Evolutionary conservation across 1,140 invertebrate genomes (phyloP).

Genomic region (Drosophila bifasciata): DNA sequence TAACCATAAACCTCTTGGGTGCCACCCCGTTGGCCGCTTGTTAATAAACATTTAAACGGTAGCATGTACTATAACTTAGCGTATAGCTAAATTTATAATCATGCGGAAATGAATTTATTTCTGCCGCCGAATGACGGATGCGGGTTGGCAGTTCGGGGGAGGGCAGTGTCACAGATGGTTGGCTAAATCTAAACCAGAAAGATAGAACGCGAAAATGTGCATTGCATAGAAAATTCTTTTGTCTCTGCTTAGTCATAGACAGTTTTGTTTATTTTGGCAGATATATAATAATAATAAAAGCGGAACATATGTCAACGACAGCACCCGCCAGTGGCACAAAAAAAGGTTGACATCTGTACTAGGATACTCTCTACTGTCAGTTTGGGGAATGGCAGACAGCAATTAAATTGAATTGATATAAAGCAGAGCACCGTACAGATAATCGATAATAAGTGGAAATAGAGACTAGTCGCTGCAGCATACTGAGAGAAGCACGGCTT

Average conservation of each 20-base stretch:
- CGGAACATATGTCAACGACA: conserved; percentile 44
- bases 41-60: conserved; percentile 71
- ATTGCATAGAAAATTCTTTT: conserved; percentile 31
- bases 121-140: too few relatives aligned
- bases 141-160: too few relatives aligned
- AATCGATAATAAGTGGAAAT: too few relatives aligned
- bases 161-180: conserved; percentile 38
- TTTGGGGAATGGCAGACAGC: conserved; percentile 8
- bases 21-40: conserved; percentile 18
- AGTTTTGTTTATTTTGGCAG: conserved; percentile 57
- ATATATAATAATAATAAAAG: conserved; percentile 35
- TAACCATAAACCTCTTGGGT: conserved; percentile 50
- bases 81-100: conserved; percentile 52
- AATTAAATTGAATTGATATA: conserved; percentile 30
- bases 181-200: conserved; percentile 28
- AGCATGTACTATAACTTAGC: conserved; percentile 20
- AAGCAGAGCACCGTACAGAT: too few relatives aligned
- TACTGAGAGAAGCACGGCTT: too few relatives aligned
- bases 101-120: conserved; percentile 72
- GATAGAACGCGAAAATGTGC: conserved; percentile 42
- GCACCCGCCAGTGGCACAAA: conserved; percentile 9
- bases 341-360: conserved; percentile 22
- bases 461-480: too few relatives aligned
- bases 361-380: not conserved
- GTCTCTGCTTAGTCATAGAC: conserved; percentile 47